Base-by-base conservation (phyloP, 2,797 vertebrate genomes). In the Helostoma temminkii region DNA sequence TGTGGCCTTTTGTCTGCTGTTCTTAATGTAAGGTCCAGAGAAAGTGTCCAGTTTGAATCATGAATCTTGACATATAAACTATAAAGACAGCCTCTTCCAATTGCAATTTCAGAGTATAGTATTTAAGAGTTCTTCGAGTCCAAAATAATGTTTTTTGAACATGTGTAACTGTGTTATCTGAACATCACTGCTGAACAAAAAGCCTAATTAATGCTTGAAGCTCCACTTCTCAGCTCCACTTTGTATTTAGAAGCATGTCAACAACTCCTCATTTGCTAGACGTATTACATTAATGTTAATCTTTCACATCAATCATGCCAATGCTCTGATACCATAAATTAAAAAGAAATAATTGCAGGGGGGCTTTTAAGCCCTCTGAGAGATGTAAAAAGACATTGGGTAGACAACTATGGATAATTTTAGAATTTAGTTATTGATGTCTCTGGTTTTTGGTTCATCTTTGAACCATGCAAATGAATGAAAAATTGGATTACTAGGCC, bases 241-340 rank as follows among this genome's bases (percentile, higher is more conserved):
- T 45, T 58, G 62, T 34, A 60, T 78, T 80, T 66, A 67, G 65
- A 71, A 57, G 22, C 55, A 21, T 66, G 71, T 55, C 74, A 69
- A 66, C 64, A 52, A 61, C 36, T 32, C 19, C 47, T 79, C 50
- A 41, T 60, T 69, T 43, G 25, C 55, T 52, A 75, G 68, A 41
- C 62, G 34, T 28, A 45, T 54, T 50, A 56, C 68, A 81, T 74
- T 61, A 66, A 52, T 64, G 62, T 55, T 74, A 58, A 62, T 74
- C 47, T 60, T 66, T 36, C 28, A 71, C 11, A 60, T 70, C 67
- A 75, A 66, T 82, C 68, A 76, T 1, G 61, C 21, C 24, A 55
- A 6, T 22, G 21, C 49, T 67, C 24, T 41, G 22, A 56, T 50
- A 36, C 14, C 10, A 24, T 36, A 24, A 71, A 58, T 66, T 59